Evolutionary conservation across 2,113 vertebrate species (phyloP).

Genomic region (Vanacampus margaritifer): DNA sequence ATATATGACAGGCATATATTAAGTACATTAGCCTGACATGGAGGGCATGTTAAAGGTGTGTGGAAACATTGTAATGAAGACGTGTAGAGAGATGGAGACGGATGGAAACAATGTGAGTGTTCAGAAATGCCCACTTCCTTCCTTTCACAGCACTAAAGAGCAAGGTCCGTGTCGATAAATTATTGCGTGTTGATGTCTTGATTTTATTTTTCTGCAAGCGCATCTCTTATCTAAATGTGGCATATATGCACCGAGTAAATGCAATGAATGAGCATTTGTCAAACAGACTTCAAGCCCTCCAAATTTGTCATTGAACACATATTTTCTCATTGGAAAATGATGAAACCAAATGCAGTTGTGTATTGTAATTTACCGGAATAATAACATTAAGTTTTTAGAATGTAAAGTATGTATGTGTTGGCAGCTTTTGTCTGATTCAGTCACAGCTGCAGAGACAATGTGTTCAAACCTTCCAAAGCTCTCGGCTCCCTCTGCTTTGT

Average conservation of each 20-base stretch:
- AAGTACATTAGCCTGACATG: too few species aligned
- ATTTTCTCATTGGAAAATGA: neutral
- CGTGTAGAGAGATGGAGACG: neutral
- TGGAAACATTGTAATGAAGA: neutral
- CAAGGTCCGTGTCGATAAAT: neutral
- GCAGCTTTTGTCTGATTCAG: constrained; percentile 29
- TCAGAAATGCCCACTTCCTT: neutral
- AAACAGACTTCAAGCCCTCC: too few species aligned
- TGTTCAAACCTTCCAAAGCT: constrained; percentile 64
- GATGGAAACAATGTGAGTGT: neutral
- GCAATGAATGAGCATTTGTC: neutral
- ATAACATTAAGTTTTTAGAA: neutral
- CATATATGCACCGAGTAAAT: neutral
- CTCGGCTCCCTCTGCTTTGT: constrained; percentile 47
- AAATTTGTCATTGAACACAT: neutral
- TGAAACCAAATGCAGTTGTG: neutral
- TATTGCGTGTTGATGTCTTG: neutral
- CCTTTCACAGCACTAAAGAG: neutral
- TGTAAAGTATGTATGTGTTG: neutral
- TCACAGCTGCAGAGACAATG: constrained; percentile 38
- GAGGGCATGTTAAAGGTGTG: neutral
- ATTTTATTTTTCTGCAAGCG: neutral
- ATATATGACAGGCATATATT: neutral
- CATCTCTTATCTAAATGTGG: neutral
- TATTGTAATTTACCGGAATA: neutral